Base-by-base conservation (phyloP, 2,888 invertebrate species). In the Yponomeuta malinellus region DNA sequence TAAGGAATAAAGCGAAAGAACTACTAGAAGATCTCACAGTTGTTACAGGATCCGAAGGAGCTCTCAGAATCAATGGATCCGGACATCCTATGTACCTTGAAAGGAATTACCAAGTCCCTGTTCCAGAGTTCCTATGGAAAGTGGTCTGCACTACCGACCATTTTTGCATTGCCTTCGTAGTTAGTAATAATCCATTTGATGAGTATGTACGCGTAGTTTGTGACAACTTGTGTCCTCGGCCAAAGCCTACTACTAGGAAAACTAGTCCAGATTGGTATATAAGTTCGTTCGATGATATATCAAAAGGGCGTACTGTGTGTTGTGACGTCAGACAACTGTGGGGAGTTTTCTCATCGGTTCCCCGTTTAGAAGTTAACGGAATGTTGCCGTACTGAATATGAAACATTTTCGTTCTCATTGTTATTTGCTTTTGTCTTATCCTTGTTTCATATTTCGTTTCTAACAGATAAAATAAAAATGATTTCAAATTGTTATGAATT, bases 131-230 rank as follows among this genome's bases (percentile, higher is more conserved):
- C 78, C 81, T 86, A 70, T 93, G 88, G 87, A 93, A 93, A 78
- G 78, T 93, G 37, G 79, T 93, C 2, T 83, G 87, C 74, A 83
- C 88, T 72, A 79, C 79, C n/a, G 71, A 75, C 2, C 77, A 84
- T 67, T 75, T 82, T 67, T 93, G 84, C 12, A 86, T 93, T n/a
- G 93, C 86, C n/a, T 82, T 93, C 71, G 81, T 93, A 1, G 81
- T 85, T n/a, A 75, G 90, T 15, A 93, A 94, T 77, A 91, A 93
- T 83, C 93, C 93, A 1, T 87, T 86, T 76, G 72, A 80, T 6
- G 71, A 74, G 8, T 73, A 70, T 37, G 70, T 75, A 23, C 79
- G 80, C 48, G 71, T 78, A 37, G 75, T 83, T 65, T 85, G 85
- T 74, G 72, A 75, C 6, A 78, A 83, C 79, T 74, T 88, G 66